phyloP scores from a whole-genome alignment of 1,140 invertebrate species.

The Lerema accius region DNA sequence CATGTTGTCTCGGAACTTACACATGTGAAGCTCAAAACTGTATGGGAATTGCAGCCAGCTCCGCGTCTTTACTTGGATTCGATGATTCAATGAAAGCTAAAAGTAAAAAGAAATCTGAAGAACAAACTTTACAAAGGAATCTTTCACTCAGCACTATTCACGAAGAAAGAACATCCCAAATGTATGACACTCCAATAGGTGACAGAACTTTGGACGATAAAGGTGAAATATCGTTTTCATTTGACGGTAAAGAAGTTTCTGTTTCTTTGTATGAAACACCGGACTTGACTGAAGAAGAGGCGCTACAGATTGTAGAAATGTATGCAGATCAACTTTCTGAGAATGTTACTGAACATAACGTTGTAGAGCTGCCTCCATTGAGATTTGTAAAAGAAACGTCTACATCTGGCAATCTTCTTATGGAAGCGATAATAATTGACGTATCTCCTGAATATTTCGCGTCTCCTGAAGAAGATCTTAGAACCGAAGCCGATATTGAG shows the following conservation, averaged over 20 bases:
- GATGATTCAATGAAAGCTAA: slow-evolving; percentile 87
- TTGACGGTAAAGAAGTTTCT: slow-evolving; percentile 95
- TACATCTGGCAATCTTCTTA: slow-evolving; percentile 91
- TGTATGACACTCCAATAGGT: slow-evolving; percentile 92
- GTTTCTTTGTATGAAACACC: slow-evolving; percentile 96
- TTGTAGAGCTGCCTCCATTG: slow-evolving; percentile 94
- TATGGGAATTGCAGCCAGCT: slow-evolving; percentile 95
- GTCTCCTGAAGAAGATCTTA: slow-evolving; percentile 89
- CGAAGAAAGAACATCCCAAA: slow-evolving; percentile 94
- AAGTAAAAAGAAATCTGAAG: slow-evolving; percentile 81
- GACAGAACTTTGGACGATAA: slow-evolving; percentile 91
- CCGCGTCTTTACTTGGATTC: slow-evolving; percentile 93
- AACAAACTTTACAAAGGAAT: slow-evolving; percentile 86
- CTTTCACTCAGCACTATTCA: slow-evolving; percentile 94
- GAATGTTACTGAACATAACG: slow-evolving; percentile 93
- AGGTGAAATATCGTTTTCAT: slow-evolving; percentile 93
- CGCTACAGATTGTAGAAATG: slow-evolving; percentile 95
- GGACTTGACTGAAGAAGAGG: slow-evolving; percentile 95
- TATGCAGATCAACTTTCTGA: slow-evolving; percentile 96
- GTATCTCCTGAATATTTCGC: slow-evolving; percentile 93
- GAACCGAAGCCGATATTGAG: slow-evolving; percentile 93
- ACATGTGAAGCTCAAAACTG: slow-evolving; percentile 96
- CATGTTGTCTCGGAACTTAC: slow-evolving; percentile 95
- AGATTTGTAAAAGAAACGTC: slow-evolving; percentile 95
- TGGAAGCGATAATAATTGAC: slow-evolving; percentile 96